Evolutionary conservation across 2,888 invertebrate genomes (phyloP), one percentile per base, ranked within the genome.

Genomic region (Onthophagus sagittarius): DNA sequence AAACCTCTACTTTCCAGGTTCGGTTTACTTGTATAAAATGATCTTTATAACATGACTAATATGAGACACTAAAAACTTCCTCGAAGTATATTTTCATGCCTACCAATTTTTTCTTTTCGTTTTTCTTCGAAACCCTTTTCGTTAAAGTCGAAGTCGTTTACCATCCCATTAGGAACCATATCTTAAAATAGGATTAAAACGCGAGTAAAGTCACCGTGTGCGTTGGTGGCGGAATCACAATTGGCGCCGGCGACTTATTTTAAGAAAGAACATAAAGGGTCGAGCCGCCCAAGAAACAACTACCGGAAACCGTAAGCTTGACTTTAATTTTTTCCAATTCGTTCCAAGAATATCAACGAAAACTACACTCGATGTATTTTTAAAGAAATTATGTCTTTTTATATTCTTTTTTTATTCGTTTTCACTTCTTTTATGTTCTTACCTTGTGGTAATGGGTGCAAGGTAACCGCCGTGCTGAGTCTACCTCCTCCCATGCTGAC

Each of bases 381-480:
- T 23, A 23, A 23, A 23, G 23, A 23, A 53, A 53, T 53, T 53
- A 1, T 9, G 9, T 53, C 39, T 53, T 53, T 53, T 53, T 11
- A 53, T 53, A 7, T 53, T 53, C 6, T 11, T 53, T 11, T 53
- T 53, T 11, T n/a, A n/a, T n/a, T 7, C 6, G 9, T 11, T 53
- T 9, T 11, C 7, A 53, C 11, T 53, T 53, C 39, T 53, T 53
- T 53, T 53, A 53, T 53, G 7, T 53, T 53, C 39, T 84, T 84
- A 96, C 96, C 96, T 90, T 93, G 92, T 79, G 94, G 94, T 82
- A 97, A 90, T 78, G 96, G 95, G 86, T 96, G 94, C 79, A 96
- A 88, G 39, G 96, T 96, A 81, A 96, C 94, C n/a, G 95, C 94
- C 53, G 96, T 96, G 85, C 95, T 96, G 76, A 96, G 89, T 77